A percentile compares a stretch with the other conserved stretches of the same genome.
Evolutionary conservation across 2,797 vertebrate genomes (phyloP).

Genomic region (Diplodus puntazzo): DNA sequence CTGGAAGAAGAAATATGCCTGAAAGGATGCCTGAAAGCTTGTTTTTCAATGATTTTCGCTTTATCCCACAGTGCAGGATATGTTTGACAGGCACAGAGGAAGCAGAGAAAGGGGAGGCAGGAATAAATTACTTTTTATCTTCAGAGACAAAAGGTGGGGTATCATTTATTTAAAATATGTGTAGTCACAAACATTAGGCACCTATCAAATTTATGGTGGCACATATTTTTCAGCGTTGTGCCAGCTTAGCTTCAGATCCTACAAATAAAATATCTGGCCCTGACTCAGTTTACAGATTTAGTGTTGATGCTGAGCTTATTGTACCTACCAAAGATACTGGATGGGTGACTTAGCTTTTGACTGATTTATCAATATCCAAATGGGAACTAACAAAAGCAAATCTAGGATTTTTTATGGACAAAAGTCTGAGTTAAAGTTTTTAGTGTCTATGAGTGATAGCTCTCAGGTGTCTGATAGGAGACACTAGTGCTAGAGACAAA

Average conservation of each 20-base stretch:
- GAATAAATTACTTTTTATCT: conserved; percentile 52
- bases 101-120: conserved; percentile 8
- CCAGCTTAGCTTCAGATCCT: conserved; percentile 24
- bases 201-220: conserved; percentile 24
- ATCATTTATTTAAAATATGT: conserved; percentile 49
- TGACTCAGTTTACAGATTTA: not conserved
- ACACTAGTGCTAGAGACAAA: no score
- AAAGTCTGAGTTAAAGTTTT: not conserved
- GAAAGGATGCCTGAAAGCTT: conserved; percentile 20
- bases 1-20: conserved; percentile 11
- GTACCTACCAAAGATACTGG: not conserved
- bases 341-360: not conserved
- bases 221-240: conserved; percentile 17
- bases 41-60: conserved; percentile 42
- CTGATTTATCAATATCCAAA: not conserved
- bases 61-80: conserved; percentile 28
- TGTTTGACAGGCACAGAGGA: conserved; percentile 47
- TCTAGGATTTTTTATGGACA: not conserved
- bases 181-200: conserved; percentile 37
- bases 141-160: conserved; percentile 45
- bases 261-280: conserved; percentile 15
- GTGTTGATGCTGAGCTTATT: not conserved
- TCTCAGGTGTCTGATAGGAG: no score
- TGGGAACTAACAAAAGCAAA: not conserved
- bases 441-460: not conserved